Evolutionary conservation across 2,888 invertebrate genomes (phyloP), one percentile per base, ranked within the genome.

Genomic region (Pherbina coryleti): DNA sequence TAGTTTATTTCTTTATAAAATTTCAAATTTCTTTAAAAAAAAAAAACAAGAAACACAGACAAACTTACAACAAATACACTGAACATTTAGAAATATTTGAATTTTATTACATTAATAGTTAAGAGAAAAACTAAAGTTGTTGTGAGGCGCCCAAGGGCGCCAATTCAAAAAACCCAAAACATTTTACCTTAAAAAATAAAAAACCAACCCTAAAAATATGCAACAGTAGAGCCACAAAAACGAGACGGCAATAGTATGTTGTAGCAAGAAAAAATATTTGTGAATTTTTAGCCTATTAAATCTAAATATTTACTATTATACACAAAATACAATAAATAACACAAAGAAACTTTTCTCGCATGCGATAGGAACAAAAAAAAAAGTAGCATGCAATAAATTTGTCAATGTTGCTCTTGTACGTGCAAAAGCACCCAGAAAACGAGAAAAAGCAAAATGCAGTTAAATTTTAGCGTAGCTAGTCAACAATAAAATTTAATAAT

Each of bases 391-490:
- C 55, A 31, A 55, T 55, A 55, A 71, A 69, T 51, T 49, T 44
- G 17, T 19, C 51, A 66, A 66, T 37, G 25, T 34, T 66, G 66
- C 11, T 66, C 19, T 25, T 55, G 22, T 3, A 22, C 62, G 5
- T 7, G 4, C n/a, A 11, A 66, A 17, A 66, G 66, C 34, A 51
- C 14, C 17, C 3, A 44, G 49, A 44, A 25, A 25, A 22, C 14
- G 5, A 14, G 25, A 31, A 22, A 5, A 11, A 17, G 28, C n/a
- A 25, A 53, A 19, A 31, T 25, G 25, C 25, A 28, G 17, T 53
- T 60, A 73, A 22, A 49, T 60, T 62, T 73, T 73, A 73, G 73
- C 44, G 34, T 73, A 73, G 73, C 73, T 73, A 73, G 73, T 73
- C 73, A 73, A 28, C 25, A 53, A 53, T 31, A 67, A 44, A n/a